These are phyloP conservation scores for Ia io DNA, from an alignment of 2,113 vertebrate genomes.

Conservation along the genomic window DNA sequence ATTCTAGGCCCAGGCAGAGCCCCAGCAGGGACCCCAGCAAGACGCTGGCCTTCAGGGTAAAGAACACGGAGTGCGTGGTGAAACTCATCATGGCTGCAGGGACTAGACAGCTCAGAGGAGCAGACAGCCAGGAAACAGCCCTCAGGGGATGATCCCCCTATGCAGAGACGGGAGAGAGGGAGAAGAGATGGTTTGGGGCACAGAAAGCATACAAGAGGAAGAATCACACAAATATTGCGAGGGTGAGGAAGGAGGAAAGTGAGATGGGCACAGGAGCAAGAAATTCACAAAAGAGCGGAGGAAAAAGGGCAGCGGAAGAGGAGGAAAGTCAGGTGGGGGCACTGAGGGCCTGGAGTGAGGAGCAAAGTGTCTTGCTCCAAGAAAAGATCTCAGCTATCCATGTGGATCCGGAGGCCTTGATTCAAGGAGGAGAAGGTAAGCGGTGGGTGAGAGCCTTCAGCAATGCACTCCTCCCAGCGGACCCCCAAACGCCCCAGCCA, in stretches of 20 bases:
- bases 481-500: slow-evolving; percentile 53
- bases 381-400: slow-evolving; percentile 80
- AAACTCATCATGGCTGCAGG: slow-evolving; percentile 80
- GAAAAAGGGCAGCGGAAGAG: slow-evolving; percentile 35
- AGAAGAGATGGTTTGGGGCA: neutral
- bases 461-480: neutral
- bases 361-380: slow-evolving; percentile 50
- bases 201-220: neutral
- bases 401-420: slow-evolving; percentile 77
- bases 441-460: slow-evolving; percentile 46
- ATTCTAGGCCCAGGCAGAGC: slow-evolving; percentile 91
- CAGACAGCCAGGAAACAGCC: neutral
- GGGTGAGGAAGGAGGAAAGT: neutral
- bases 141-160: neutral
- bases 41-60: slow-evolving; percentile 86
- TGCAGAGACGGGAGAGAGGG: neutral
- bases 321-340: neutral
- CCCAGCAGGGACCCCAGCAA: slow-evolving; percentile 89
- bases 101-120: neutral
- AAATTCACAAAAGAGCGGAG: slow-evolving; percentile 17
- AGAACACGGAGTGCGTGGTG: slow-evolving; percentile 84
- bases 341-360: neutral
- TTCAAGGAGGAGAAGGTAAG: slow-evolving; percentile 60
- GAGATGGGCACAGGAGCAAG: neutral
- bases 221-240: neutral